Percentiles rank a stretch among this genome's conserved stretches.
These are phyloP conservation scores for Hypercompe scribonia DNA, from an alignment of 2,888 invertebrate genomes.

Conservation along the genomic window DNA sequence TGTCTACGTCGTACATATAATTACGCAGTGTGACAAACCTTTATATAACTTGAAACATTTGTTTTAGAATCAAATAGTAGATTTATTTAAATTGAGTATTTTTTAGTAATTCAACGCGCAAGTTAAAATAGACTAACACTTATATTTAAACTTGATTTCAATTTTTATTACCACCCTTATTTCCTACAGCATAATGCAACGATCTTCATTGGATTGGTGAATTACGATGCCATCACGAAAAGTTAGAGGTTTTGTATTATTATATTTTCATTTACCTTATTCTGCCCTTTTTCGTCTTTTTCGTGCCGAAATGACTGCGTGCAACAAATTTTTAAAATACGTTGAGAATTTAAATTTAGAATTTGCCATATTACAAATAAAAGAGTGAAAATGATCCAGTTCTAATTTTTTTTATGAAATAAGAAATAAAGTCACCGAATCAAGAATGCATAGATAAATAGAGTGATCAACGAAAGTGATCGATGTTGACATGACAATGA, in stretches of 20 bases:
- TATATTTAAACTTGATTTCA: too few relatives aligned
- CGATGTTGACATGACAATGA: background rate
- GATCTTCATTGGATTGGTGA: background rate
- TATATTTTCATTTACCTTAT: conserved; percentile 67
- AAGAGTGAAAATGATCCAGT: background rate
- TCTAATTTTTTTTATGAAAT: background rate
- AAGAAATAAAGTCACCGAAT: background rate
- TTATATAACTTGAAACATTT: too few relatives aligned
- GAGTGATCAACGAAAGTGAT: too few relatives aligned
- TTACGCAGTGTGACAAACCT: too few relatives aligned
- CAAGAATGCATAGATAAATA: background rate
- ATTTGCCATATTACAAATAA: background rate
- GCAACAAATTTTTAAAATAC: conserved; percentile 60
- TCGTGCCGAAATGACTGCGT: conserved; percentile 80
- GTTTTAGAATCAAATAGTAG: too few relatives aligned
- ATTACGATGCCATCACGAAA: conserved; percentile 22
- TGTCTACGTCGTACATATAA: too few relatives aligned
- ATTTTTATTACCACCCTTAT: background rate
- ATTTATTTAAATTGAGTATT: too few relatives aligned
- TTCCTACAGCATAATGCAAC: background rate
- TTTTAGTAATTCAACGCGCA: background rate
- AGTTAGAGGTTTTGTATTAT: conserved; percentile 30
- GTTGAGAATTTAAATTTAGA: conserved; percentile 12
- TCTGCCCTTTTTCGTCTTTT: conserved; percentile 67
- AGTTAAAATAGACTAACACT: background rate